These are phyloP conservation scores for Erinaceus europaeus DNA, from an alignment of 2,113 vertebrate genomes.

Conservation along the genomic window DNA sequence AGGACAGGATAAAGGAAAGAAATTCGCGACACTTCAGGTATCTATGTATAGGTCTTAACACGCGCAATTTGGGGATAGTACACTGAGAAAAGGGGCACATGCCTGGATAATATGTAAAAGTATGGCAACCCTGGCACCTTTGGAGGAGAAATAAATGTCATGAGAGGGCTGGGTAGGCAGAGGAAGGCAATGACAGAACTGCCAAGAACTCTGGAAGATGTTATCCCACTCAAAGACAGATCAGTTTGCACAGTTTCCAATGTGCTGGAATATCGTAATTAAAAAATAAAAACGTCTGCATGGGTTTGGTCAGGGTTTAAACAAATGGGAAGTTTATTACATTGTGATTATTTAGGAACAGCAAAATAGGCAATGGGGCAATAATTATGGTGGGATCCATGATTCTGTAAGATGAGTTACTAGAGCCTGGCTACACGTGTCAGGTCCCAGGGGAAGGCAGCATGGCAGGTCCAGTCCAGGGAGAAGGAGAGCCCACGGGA, in stretches of 20 bases:
- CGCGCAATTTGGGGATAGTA: not conserved
- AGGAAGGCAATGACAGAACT: not conserved
- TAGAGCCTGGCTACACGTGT: no score
- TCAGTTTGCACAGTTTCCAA: not conserved
- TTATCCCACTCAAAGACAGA: not conserved
- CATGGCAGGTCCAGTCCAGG: no score
- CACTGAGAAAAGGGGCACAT: not conserved
- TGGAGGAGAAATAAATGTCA: not conserved
- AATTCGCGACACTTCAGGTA: not conserved
- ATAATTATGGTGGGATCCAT: no score
- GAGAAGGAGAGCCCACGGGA: no score
- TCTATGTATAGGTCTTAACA: not conserved
- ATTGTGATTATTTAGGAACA: no score
- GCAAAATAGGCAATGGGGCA: no score
- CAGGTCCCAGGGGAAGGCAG: no score
- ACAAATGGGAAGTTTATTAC: no score
- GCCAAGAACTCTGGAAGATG: not conserved
- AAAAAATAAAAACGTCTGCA: no score
- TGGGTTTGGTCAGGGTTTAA: no score
- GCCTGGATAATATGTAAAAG: not conserved
- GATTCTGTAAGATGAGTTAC: no score
- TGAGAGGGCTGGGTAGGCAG: not conserved
- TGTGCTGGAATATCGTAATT: no score
- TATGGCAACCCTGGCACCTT: not conserved
- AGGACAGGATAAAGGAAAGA: constrained; percentile 36